Conservation (phyloP, 2,888 invertebrate species). For the Furcula furcula region DNA sequence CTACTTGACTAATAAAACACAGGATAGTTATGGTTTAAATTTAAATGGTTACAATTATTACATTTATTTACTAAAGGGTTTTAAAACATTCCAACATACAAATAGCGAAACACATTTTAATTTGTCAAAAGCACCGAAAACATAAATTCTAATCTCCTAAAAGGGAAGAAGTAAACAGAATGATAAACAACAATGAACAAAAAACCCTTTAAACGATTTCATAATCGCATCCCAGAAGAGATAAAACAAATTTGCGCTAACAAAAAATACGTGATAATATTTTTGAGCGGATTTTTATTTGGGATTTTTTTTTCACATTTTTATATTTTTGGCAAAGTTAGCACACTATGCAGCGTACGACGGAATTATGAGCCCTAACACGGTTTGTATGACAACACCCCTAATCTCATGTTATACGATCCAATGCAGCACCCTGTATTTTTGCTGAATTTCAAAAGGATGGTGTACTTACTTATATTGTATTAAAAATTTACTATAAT, state of each 20-base stretch:
- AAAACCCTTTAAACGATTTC: slow-evolving; percentile 13
- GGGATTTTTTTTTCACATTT: no score
- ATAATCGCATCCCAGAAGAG: slow-evolving; percentile 15
- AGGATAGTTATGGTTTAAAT: no score
- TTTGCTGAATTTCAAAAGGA: neutral
- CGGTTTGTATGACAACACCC: slow-evolving; percentile 43
- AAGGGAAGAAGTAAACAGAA: slow-evolving; percentile 15
- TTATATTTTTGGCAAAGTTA: no score
- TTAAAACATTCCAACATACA: no score
- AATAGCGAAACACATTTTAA: no score
- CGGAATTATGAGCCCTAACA: slow-evolving; percentile 43
- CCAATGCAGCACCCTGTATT: slow-evolving; percentile 21
- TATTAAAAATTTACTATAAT: no score
- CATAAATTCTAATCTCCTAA: neutral
- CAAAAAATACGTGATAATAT: slow-evolving; percentile 24
- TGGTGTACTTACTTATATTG: no score
- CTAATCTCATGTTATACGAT: slow-evolving; percentile 49
- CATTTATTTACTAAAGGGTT: no score
- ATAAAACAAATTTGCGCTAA: slow-evolving; percentile 30
- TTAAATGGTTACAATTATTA: no score
- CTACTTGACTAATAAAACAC: no score
- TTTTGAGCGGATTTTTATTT: slow-evolving; percentile 23
- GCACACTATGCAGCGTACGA: slow-evolving; percentile 23
- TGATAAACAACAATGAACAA: slow-evolving; percentile 9
- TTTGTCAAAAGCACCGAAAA: no score